Base-by-base conservation (phyloP, 2,888 invertebrate species). In the Apocheima hispidaria region DNA sequence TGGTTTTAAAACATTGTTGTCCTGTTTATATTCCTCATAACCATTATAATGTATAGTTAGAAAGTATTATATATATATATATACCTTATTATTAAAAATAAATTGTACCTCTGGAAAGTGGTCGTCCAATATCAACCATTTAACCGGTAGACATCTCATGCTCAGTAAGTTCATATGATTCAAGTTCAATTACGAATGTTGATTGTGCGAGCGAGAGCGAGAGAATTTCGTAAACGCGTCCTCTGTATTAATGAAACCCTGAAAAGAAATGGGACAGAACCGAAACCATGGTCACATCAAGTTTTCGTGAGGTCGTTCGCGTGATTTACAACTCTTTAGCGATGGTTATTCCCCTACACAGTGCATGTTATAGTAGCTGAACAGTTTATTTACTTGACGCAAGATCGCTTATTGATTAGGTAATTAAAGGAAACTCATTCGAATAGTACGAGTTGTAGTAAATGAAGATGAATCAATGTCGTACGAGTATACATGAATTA, bases 311-410 rank as follows among this genome's bases (percentile, higher is more conserved):
- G 12, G 41, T 23, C 21, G n/a, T 6, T 4, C 18, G 38, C 20
- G 12, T 40, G 40, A 40, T 40, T 40, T 40, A 21, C 6, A 40
- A 20, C 21, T 20, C 28, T 26, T 26, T 30, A 18, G 14, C 46
- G 18, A 14, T 16, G 50, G 50, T 50, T 10, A 23, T 36, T 38
- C 36, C 50, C 50, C 50, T n/a, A 4, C 36, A 50, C 50, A 38
- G 50, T 7, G 9, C n/a, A 50, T 7, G 23, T 5, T 16, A 14
- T n/a, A 50, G 50, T 50, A 12, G 4, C 6, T 12, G 6, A 21
- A 49, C 49, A 36, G 50, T 23, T 48, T 33, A 48, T 33, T 48
- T 33, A 49, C 35, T 49, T 26, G 14, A 26, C 43, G 16, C 26
- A 14, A 36, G 21, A 50, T 50, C 26, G 23, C 23, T 50, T 38